Evolutionary conservation across 2,888 invertebrate species (phyloP), one percentile per base, ranked within the genome.

Genomic region (Apeira syringaria): DNA sequence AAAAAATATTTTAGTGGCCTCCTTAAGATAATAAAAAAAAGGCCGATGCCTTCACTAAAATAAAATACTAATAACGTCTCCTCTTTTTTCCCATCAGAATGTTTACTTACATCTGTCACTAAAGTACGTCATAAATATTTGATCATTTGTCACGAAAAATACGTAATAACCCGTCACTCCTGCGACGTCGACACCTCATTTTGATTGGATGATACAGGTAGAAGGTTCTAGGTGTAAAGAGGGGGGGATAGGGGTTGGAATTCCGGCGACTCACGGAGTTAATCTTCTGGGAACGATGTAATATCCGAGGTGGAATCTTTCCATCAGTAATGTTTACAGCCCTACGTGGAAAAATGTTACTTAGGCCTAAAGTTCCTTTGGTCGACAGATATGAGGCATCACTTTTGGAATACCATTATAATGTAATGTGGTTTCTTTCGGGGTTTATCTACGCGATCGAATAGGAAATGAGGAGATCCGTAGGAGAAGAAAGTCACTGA

Each of bases 231-330:
- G 29, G 24, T 41, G 17, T 33, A 33, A 33, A 8, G 29, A 27
- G 20, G 17, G 31, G n/a, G 9, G 18, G 9, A 13, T 24, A 43
- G 8, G 29, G 40, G 27, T 30, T 36, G 39, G 50, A 51, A 53
- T 49, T 58, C 50, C 28, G 32, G 29, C 25, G 40, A 26, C 31
- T 48, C 41, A 29, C 18, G 29, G n/a, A 53, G 48, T 57, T 56
- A 55, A 64, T 63, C 52, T 59, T 39, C 30, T 40, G 40, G 34
- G 42, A 53, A 53, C 53, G 36, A 35, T 31, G 58, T 55, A 62
- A 62, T 64, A 55, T 63, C 58, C 62, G 50, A 50, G 30, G 39
- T 24, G 42, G 33, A 48, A 53, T 50, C 39, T 55, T 54, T 53
- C 30, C 46, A 37, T 39, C 24, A 20, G 20, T n/a, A 18, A 26